phyloP scores from a whole-genome alignment of 2,888 invertebrate genomes.

The Euplexia lucipara region DNA sequence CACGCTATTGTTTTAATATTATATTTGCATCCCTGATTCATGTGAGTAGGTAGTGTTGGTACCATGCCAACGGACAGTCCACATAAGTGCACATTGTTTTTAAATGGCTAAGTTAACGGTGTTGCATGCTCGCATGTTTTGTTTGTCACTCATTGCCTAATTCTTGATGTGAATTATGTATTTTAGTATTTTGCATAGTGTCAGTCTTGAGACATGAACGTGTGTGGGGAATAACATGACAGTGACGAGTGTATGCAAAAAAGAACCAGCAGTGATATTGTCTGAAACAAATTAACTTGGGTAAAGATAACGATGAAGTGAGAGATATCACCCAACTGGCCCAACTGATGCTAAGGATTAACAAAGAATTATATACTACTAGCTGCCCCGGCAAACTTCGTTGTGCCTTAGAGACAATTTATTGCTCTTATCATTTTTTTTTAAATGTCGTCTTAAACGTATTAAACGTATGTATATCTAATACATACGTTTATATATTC shows the following conservation, averaged over 20 bases:
- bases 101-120: conserved; percentile 52
- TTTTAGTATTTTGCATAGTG: conserved; percentile 45
- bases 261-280: not conserved
- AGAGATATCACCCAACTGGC: not conserved
- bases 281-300: not conserved
- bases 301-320: not conserved
- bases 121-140: conserved; percentile 27
- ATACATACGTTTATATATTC: too few species aligned
- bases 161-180: conserved; percentile 43
- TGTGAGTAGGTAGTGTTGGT: conserved; percentile 47
- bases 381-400: too few species aligned
- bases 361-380: too few species aligned
- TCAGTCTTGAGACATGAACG: not conserved
- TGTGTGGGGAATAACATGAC: not conserved
- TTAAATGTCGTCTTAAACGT: too few species aligned
- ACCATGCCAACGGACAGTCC: conserved; percentile 56
- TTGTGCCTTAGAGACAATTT: too few species aligned
- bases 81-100: conserved; percentile 58
- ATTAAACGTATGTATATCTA: too few species aligned
- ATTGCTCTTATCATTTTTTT: too few species aligned
- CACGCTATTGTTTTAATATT: conserved; percentile 78
- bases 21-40: conserved; percentile 70
- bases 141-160: conserved; percentile 44
- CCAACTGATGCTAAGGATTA: too few species aligned
- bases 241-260: not conserved